Base-by-base conservation (phyloP, 1,140 invertebrate species). In the Penaeus japonicus region DNA sequence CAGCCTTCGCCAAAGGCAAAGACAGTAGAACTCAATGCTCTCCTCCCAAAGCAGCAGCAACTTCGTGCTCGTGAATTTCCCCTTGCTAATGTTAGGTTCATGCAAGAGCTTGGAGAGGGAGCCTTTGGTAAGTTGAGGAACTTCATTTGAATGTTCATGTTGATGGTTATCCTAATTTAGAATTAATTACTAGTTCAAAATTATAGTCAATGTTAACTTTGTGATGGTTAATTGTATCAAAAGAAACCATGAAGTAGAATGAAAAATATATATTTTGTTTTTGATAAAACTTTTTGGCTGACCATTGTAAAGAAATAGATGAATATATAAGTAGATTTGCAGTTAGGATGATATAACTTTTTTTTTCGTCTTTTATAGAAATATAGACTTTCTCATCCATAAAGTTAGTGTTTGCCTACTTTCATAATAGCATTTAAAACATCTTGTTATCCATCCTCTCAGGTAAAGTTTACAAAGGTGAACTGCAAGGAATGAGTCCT, bases 41-140 rank as follows among this genome's bases (percentile, higher is more conserved):
- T 97, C 53, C 91, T 97, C 70, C 94, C 95, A 2, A 95, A 94
- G 83, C 90, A 90, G 39, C 90, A 90, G 81, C 90, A 90, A 82
- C 85, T 92, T 24, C 90, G 92, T 39, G 92, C 93, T 10, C 91
- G 92, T 54, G 91, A 94, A 91, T 94, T 93, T 91, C 93, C 96
- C 94, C 91, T 97, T 95, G 93, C 94, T 75, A 96, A 96, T 92
- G 96, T 99, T 0, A 94, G 96, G 87, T 98, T 99, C 91, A 93
- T 98, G 55, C 97, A 99, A 92, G 98, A 99, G 92, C 93, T 99
- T 2, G 98, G 98, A 55, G 98, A 99, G 94, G 98, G 98, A 35
- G 97, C 97, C 77, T 99, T 99, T 93, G 98, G 98, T 94, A 94
- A 94, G 24, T 18, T 35, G 1, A 22, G 32, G 15, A 22, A 32